These are phyloP conservation scores for Scatophagus argus DNA, from an alignment of 2,113 vertebrate species.

Conservation along the genomic window DNA sequence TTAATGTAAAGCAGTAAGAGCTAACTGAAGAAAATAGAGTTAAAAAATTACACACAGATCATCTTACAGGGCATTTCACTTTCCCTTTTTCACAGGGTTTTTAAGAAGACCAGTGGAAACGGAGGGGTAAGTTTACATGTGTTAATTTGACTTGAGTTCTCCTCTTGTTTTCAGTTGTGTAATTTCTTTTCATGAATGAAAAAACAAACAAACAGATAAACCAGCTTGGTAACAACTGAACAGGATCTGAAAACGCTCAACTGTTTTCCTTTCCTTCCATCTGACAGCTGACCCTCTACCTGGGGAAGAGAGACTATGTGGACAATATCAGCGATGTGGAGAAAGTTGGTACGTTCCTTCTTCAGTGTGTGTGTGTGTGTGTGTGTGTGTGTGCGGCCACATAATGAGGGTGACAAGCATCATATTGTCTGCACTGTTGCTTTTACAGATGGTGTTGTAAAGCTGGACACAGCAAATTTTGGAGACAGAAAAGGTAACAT, in stretches of 20 bases:
- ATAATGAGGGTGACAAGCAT: not conserved
- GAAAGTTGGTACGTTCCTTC: constrained; percentile 70
- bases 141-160: not conserved
- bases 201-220: not conserved
- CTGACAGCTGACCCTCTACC: constrained; percentile 79
- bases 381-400: not conserved
- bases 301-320: constrained; percentile 84
- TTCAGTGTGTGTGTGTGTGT: not conserved
- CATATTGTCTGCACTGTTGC: not conserved
- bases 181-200: not conserved
- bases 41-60: not conserved
- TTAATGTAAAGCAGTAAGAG: no score
- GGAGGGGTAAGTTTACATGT: constrained; percentile 70
- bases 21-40: no score
- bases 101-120: constrained; percentile 82
- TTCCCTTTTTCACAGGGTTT: constrained; percentile 71
- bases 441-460: constrained; percentile 79
- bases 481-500: constrained; percentile 81
- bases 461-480: constrained; percentile 77
- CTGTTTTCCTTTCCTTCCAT: not conserved
- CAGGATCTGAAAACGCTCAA: not conserved
- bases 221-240: not conserved
- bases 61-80: not conserved
- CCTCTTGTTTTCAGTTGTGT: not conserved
- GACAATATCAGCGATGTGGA: constrained; percentile 77